A percentile compares a stretch with the other conserved stretches of the same genome.
These are phyloP conservation scores for Calephelis virginiensis DNA, from an alignment of 1,140 invertebrate genomes.

Conservation along the genomic window DNA sequence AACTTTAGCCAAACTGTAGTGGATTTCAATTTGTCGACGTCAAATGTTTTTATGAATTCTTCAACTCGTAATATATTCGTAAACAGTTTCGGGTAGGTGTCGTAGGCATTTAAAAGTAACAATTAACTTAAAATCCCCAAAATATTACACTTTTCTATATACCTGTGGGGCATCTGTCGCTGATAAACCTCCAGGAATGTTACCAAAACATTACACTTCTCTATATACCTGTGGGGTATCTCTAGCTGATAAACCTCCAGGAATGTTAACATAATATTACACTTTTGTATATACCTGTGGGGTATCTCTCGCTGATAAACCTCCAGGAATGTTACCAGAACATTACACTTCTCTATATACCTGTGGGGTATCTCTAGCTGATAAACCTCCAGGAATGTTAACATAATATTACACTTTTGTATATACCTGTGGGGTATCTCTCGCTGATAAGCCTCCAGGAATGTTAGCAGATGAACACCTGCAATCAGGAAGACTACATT, in stretches of 20 bases:
- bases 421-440: slow-evolving; percentile 71
- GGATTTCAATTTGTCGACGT: too few species aligned
- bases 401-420: slow-evolving; percentile 22
- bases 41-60: too few species aligned
- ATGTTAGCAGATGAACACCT: slow-evolving; percentile 70
- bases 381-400: slow-evolving; percentile 63
- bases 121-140: slow-evolving; percentile 21
- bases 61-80: too few species aligned
- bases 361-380: slow-evolving; percentile 66
- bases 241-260: too few species aligned
- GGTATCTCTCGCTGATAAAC: slow-evolving; percentile 51
- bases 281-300: slow-evolving; percentile 62
- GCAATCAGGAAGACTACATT: slow-evolving; percentile 67
- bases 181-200: slow-evolving; percentile 64
- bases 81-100: too few species aligned
- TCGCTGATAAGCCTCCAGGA: slow-evolving; percentile 59
- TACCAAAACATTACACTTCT: too few species aligned
- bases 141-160: too few species aligned
- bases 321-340: slow-evolving; percentile 63
- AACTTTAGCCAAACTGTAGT: too few species aligned
- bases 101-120: too few species aligned
- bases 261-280: too few species aligned
- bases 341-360: slow-evolving; percentile 46
- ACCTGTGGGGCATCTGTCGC: slow-evolving; percentile 72
- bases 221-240: too few species aligned